A percentile compares a stretch with the other conserved stretches of the same genome.
Evolutionary conservation across 1,140 invertebrate genomes (phyloP).

Genomic region (Saxidomus purpurata): DNA sequence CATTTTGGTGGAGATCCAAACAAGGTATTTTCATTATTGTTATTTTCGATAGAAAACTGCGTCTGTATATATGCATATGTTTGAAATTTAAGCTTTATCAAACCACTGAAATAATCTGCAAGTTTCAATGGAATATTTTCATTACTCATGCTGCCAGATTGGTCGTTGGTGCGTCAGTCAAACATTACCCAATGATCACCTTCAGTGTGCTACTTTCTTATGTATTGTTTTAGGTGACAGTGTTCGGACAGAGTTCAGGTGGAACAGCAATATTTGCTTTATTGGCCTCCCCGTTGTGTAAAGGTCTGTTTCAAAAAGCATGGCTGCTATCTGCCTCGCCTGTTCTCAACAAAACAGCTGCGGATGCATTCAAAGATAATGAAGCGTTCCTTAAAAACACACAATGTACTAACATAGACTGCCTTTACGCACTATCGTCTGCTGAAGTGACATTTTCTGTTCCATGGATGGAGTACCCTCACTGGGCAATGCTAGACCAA

Average conservation of each 20-base stretch:
- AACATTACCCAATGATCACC: too few relatives aligned
- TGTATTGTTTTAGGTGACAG: conserved; percentile 68
- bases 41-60: too few relatives aligned
- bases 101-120: too few relatives aligned
- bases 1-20: conserved; percentile 76
- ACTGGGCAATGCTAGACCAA: conserved; percentile 72
- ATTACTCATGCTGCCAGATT: too few relatives aligned
- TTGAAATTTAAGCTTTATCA: too few relatives aligned
- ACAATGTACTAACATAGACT: conserved; percentile 71
- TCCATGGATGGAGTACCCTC: conserved; percentile 71
- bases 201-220: too few relatives aligned
- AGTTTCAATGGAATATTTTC: too few relatives aligned
- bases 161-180: too few relatives aligned
- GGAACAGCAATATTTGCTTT: conserved; percentile 67
- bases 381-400: conserved; percentile 69
- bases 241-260: conserved; percentile 76
- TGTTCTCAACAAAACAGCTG: conserved; percentile 74
- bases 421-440: conserved; percentile 70
- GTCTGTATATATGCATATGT: too few relatives aligned
- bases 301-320: conserved; percentile 72
- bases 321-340: conserved; percentile 77
- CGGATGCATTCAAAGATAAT: conserved; percentile 72
- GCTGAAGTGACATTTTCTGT: conserved; percentile 69
- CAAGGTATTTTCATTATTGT: too few relatives aligned
- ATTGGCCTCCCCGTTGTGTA: conserved; percentile 61